Conservation (phyloP, 2,888 invertebrate species). For the Trachelus troglodyta region DNA sequence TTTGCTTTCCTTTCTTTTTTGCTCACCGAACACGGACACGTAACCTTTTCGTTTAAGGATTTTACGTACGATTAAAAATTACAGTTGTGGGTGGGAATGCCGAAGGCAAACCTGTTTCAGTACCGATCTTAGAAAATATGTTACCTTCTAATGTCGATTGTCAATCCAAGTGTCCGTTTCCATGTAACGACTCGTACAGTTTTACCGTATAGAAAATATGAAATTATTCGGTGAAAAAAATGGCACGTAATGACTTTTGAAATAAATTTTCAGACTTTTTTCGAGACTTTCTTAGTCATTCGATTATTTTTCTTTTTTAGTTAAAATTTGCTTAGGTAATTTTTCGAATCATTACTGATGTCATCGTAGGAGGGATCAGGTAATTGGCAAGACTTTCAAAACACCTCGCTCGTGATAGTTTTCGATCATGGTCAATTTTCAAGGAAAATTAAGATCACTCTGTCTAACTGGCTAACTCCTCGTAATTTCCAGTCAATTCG, state of each 20-base stretch:
- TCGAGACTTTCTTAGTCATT: background rate
- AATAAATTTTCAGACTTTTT: no score
- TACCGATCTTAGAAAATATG: background rate
- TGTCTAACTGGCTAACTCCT: background rate
- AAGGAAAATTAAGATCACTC: background rate
- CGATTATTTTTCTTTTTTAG: no score
- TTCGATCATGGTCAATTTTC: no score
- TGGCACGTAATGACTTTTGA: no score
- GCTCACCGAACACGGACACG: background rate
- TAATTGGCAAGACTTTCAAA: no score
- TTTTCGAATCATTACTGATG: background rate
- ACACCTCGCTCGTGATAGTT: no score
- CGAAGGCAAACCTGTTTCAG: conserved; percentile 3
- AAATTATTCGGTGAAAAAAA: background rate
- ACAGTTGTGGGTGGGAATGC: background rate
- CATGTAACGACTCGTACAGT: background rate
- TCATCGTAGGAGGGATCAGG: background rate
- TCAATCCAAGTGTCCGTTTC: background rate
- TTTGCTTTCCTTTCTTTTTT: background rate
- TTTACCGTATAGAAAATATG: background rate
- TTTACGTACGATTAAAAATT: background rate
- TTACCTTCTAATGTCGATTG: background rate
- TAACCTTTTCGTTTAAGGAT: background rate
- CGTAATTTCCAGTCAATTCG: background rate
- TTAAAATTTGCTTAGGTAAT: background rate